Percentiles rank a stretch among this genome's conserved stretches.
Evolutionary conservation across 1,140 invertebrate species (phyloP).

Genomic region (Pomacea maculata): DNA sequence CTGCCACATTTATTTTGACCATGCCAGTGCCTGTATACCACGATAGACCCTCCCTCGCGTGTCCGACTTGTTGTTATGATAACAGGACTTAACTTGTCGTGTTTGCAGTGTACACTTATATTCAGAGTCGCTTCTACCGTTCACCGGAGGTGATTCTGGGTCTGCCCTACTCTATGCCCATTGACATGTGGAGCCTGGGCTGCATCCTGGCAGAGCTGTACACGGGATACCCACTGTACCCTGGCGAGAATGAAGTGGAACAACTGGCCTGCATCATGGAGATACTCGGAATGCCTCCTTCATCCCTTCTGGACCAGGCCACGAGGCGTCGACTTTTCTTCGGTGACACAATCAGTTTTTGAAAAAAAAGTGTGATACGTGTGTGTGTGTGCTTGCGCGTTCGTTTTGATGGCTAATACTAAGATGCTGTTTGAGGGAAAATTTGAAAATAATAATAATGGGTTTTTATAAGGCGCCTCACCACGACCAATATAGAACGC

Average conservation of each 20-base stretch:
- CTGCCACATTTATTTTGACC: too few species aligned
- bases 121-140: conserved; percentile 66
- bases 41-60: too few species aligned
- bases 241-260: conserved; percentile 66
- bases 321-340: conserved; percentile 62
- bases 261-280: conserved; percentile 67
- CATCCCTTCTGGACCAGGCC: conserved; percentile 57
- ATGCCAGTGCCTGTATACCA: too few species aligned
- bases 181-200: conserved; percentile 80
- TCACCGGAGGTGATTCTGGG: conserved; percentile 66
- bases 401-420: neutral
- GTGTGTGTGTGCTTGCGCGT: neutral
- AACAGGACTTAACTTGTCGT: neutral
- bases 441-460: neutral
- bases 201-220: conserved; percentile 96
- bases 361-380: neutral
- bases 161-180: conserved; percentile 93
- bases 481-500: too few species aligned
- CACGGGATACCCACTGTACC: conserved; percentile 64
- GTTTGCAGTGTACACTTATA: conserved; percentile 65
- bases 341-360: conserved; percentile 38
- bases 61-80: too few species aligned
- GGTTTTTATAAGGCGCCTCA: too few species aligned
- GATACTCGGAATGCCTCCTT: conserved; percentile 58
- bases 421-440: neutral